phyloP scores from a whole-genome alignment of 2,888 invertebrate genomes.

The Amiota mariae region DNA sequence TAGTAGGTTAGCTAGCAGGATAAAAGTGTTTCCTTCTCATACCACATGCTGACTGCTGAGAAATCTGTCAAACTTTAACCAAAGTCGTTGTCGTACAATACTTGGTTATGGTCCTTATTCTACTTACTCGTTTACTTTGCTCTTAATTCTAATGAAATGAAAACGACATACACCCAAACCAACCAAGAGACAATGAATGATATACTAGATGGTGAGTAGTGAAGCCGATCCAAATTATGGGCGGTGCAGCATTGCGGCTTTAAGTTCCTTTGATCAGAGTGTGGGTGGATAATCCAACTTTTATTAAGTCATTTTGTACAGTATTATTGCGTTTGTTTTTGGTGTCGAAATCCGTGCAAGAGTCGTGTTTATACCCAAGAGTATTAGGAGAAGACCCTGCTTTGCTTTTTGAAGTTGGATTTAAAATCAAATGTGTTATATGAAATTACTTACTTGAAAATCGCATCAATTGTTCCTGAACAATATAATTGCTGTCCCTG shows the following conservation, averaged over 20 bases:
- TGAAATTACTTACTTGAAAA: conserved; percentile 41
- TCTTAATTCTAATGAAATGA: conserved; percentile 64
- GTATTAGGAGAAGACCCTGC: conserved; percentile 28
- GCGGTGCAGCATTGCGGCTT: neutral
- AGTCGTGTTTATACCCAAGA: conserved; percentile 58
- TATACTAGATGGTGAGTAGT: conserved; percentile 14
- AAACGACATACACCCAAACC: conserved; percentile 38
- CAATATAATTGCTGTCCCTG: neutral
- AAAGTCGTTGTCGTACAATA: conserved; percentile 22
- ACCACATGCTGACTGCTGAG: conserved; percentile 36
- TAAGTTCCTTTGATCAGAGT: conserved; percentile 47
- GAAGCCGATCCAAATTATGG: neutral
- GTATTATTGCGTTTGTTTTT: conserved; percentile 44
- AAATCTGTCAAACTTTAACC: conserved; percentile 58
- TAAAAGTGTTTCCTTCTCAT: neutral
- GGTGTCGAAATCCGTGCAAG: conserved; percentile 68
- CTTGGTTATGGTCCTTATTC: conserved; percentile 26
- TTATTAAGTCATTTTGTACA: conserved; percentile 69
- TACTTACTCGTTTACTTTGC: conserved; percentile 39
- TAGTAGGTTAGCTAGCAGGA: neutral
- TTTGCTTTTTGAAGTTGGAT: neutral
- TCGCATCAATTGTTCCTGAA: conserved; percentile 43
- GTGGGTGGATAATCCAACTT: conserved; percentile 70
- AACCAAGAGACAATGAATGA: no score
- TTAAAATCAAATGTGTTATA: neutral